Evolutionary conservation across 2,113 vertebrate genomes (phyloP), one percentile per base, ranked within the genome.

Genomic region (Psittacula cyanocephala): DNA sequence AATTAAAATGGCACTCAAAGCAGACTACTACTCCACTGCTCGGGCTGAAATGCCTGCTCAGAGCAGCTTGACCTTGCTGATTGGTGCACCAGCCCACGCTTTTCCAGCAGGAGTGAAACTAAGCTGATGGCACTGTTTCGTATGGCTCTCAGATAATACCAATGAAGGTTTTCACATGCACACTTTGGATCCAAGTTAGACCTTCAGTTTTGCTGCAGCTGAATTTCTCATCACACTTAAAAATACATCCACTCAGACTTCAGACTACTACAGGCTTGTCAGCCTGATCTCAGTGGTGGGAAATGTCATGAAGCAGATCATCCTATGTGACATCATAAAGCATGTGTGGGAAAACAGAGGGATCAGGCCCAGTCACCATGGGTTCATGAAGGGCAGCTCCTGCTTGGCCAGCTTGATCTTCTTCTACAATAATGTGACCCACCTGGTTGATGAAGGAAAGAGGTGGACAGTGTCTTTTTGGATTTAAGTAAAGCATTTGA

Each of bases 81-180:
- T 8, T 59, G 46, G 7, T 52, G 0, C 11, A 49, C 15, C 1
- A 1, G 13, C 28, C 35, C 9, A 13, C 1, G 0, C 17, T 67
- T 9, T 12, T 53, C 33, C 2, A 2, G 12, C 7, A 52, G 27
- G 8, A 62, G 20, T 9, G 22, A 62, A 65, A 65, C 29, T 22
- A 31, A 83, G 52, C 53, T 2, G 3, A 6, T 44, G 8, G 5
- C 29, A 13, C 18, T 70, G 11, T 23, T 88, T 46, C 28, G 3
- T 31, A 37, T 33, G 37, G 15, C 43, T 75, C 23, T 53, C 9
- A 0, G 25, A 11, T n/a, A 53, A 67, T 8, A 16, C 25, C 46
- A 46, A 1, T 5, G 19, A 25, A 62, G 24, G 8, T 44, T 83
- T 92, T 63, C 23, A 70, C 25, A 19, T 6, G 18, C 25, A 43